Conservation (phyloP, 2,113 vertebrate species). For the Echinops telfairi region DNA sequence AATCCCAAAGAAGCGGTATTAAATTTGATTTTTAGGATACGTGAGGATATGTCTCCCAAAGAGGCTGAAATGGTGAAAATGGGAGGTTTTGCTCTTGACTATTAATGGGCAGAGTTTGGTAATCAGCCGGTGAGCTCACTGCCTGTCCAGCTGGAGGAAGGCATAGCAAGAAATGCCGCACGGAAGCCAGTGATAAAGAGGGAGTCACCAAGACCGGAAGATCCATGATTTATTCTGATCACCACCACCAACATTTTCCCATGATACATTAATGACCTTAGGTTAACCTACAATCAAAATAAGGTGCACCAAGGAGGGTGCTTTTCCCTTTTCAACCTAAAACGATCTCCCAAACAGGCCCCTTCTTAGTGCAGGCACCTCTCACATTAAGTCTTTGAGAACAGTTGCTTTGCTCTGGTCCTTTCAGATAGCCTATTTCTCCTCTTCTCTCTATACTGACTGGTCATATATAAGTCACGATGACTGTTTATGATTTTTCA, state of each 20-base stretch:
- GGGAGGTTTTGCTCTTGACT: neutral
- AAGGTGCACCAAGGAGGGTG: neutral
- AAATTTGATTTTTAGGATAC: too few species aligned
- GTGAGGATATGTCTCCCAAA: neutral
- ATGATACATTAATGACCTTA: neutral
- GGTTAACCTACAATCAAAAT: neutral
- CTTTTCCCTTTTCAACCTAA: neutral
- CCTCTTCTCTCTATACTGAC: neutral
- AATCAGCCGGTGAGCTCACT: neutral
- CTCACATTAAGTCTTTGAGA: neutral
- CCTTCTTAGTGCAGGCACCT: neutral
- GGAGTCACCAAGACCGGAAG: too few species aligned
- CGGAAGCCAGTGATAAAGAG: neutral
- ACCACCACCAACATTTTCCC: neutral
- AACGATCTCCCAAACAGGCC: neutral
- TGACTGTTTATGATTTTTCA: neutral
- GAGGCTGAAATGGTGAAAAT: neutral
- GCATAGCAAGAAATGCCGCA: neutral
- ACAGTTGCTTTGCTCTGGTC: too few species aligned
- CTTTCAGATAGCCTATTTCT: too few species aligned
- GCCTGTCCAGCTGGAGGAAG: neutral
- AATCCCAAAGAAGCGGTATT: neutral
- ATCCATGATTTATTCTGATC: neutral
- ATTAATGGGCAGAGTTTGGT: neutral
- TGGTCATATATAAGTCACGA: neutral